Conservation (phyloP, 2,113 vertebrate genomes). For the Gasterosteus aculeatus region DNA sequence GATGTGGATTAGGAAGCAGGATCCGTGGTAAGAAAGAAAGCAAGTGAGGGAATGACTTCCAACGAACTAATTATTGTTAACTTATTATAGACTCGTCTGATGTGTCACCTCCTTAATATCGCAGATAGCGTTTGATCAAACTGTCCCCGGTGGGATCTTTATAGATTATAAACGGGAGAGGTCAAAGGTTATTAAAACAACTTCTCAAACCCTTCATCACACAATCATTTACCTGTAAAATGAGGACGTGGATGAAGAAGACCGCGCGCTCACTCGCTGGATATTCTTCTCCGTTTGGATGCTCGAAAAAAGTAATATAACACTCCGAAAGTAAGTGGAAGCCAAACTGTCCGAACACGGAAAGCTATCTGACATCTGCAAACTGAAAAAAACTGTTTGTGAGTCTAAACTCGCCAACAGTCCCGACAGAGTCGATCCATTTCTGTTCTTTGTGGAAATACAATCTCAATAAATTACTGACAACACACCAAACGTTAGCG, state of each 20-base stretch:
- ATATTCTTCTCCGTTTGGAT: background rate
- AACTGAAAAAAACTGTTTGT: background rate
- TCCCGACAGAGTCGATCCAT: background rate
- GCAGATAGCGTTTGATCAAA: background rate
- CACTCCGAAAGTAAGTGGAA: background rate
- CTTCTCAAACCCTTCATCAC: background rate
- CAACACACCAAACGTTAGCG: background rate
- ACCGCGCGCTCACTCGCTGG: background rate
- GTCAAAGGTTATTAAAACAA: background rate
- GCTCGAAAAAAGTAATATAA: background rate
- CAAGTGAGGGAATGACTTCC: background rate
- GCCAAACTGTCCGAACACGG: background rate
- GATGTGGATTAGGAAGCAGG: slow-evolving; percentile 11
- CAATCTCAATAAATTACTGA: background rate
- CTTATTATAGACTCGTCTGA: background rate
- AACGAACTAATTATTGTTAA: no score
- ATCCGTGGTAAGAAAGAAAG: background rate
- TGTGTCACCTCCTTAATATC: background rate
- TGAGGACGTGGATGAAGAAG: background rate
- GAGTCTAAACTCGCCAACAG: background rate
- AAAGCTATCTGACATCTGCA: background rate
- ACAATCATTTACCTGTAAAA: slow-evolving; percentile 29
- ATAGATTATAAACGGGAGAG: background rate
- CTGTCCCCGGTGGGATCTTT: slow-evolving; percentile 5
- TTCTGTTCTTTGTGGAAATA: background rate